Evolutionary conservation across 2,888 invertebrate genomes (phyloP).

Genomic region (Netelia fuscicornis): DNA sequence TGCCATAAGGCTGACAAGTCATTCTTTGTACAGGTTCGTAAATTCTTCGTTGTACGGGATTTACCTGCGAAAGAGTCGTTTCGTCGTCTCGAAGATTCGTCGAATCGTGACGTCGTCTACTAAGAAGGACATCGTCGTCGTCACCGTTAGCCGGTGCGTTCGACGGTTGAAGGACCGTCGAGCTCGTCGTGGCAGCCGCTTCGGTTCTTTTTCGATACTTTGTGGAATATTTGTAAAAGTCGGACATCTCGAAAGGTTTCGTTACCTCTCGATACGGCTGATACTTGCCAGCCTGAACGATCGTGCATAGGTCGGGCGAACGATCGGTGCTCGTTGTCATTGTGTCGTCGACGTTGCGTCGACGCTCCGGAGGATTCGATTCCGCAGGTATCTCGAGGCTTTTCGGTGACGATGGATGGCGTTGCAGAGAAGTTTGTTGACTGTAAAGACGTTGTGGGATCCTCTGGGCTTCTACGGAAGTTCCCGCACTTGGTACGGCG

Average conservation of each 20-base stretch:
- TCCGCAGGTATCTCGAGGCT: conserved; percentile 87
- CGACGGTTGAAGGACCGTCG: conserved; percentile 17
- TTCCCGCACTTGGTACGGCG: not conserved
- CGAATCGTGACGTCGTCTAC: conserved; percentile 60
- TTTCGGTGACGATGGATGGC: conserved; percentile 82
- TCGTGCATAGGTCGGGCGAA: conserved; percentile 91
- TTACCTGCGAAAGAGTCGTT: conserved; percentile 49
- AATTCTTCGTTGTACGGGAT: conserved; percentile 77
- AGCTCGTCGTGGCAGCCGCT: conserved; percentile 63
- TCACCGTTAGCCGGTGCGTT: conserved; percentile 53
- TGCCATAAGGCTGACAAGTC: conserved; percentile 80
- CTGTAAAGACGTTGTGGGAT: conserved; percentile 39
- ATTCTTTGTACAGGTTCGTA: conserved; percentile 80
- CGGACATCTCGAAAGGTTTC: conserved; percentile 99
- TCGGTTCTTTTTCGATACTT: conserved; percentile 91
- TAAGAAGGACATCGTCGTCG: conserved; percentile 29
- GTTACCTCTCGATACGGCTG: conserved; percentile 97
- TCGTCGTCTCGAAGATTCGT: conserved; percentile 27
- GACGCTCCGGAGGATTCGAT: conserved; percentile 85
- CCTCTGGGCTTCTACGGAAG: conserved; percentile 3
- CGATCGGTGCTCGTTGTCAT: conserved; percentile 75
- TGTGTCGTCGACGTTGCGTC: conserved; percentile 80
- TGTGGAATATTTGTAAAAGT: conserved; percentile 98
- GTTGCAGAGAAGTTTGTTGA: conserved; percentile 63
- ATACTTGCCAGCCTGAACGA: conserved; percentile 95